Conservation (phyloP, 2,113 vertebrate genomes). For the Pelusios castaneus region DNA sequence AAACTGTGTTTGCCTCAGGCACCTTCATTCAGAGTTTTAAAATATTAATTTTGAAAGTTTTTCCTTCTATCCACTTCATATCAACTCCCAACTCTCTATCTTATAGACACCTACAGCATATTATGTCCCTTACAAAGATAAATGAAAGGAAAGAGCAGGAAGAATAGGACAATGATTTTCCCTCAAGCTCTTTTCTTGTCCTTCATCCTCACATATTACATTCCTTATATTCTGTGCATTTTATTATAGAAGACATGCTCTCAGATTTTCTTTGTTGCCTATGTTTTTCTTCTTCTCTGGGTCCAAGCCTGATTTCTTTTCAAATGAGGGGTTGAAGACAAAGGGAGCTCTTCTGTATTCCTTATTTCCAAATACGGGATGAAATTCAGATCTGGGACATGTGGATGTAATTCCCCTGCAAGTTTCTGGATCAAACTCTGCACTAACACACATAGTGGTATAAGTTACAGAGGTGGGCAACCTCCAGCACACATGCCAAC, state of each 20-base stretch:
- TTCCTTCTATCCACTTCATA: conserved; percentile 5
- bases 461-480: conserved; percentile 43
- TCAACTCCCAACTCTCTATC: background rate
- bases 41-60: background rate
- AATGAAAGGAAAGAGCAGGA: background rate
- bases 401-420: background rate
- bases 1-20: conserved; percentile 21
- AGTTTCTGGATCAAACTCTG: conserved; percentile 41
- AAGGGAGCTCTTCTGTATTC: background rate
- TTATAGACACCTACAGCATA: conserved; percentile 1
- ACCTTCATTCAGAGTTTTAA: background rate
- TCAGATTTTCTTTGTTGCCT: background rate
- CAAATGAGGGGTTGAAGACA: background rate
- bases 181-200: background rate
- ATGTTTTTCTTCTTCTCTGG: background rate
- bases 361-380: background rate
- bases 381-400: background rate
- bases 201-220: background rate
- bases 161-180: background rate
- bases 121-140: background rate
- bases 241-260: background rate
- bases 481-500: too few species aligned
- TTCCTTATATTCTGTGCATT: background rate
- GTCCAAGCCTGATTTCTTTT: background rate
- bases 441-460: conserved; percentile 24